phyloP scores from a whole-genome alignment of 35 echinoderm and acorn worm genomes.

The Amphiura filiformis region DNA sequence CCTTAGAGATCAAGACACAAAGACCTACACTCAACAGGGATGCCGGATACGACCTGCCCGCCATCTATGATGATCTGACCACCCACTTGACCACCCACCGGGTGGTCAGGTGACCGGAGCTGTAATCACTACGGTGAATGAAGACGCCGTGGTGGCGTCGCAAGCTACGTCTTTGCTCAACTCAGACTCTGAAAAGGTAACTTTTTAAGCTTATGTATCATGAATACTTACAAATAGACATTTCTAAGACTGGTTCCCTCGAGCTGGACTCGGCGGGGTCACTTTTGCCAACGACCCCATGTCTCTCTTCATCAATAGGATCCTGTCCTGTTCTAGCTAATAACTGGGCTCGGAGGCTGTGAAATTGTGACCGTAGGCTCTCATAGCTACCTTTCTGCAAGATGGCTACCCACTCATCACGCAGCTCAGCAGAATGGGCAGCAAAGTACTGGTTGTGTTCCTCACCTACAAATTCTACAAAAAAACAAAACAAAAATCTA shows the following conservation, averaged over 20 bases:
- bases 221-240: slow-evolving; percentile 97
- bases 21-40: no score
- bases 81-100: no score
- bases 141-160: no score
- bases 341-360: slow-evolving; percentile 64
- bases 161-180: no score
- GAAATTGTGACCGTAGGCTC: slow-evolving; percentile 68
- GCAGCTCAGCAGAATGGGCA: slow-evolving; percentile 85
- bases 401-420: slow-evolving; percentile 93
- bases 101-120: no score
- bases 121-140: no score
- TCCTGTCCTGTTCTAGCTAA: slow-evolving; percentile 90
- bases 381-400: slow-evolving; percentile 91
- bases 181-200: no score
- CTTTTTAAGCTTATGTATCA: no score
- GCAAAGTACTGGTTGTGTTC: slow-evolving; percentile 96
- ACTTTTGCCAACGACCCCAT: slow-evolving; percentile 54
- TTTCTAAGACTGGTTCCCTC: slow-evolving; percentile 85
- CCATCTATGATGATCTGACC: no score
- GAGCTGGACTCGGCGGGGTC: slow-evolving; percentile 43
- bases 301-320: slow-evolving; percentile 73
- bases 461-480: slow-evolving; percentile 81
- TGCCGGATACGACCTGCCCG: no score
- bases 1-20: no score
- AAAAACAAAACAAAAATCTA: slow-evolving; percentile 10